phyloP scores from a whole-genome alignment of 2,113 vertebrate genomes.

The Picathartes gymnocephalus region DNA sequence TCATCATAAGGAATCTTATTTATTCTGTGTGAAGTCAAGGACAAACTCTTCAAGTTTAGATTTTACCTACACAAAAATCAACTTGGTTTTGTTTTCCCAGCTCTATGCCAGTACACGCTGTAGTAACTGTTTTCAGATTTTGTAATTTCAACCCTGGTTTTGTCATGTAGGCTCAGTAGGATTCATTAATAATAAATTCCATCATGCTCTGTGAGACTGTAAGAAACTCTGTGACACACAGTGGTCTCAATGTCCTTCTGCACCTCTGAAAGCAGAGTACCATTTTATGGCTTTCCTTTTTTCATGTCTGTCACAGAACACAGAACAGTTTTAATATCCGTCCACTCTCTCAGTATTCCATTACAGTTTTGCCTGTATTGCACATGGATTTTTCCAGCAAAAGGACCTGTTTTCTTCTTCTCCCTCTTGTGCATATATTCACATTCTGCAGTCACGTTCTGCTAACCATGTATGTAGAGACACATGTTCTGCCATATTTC shows the following conservation, averaged over 20 bases:
- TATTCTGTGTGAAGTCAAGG: not conserved
- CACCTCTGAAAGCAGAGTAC: not conserved
- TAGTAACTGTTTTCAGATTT: not conserved
- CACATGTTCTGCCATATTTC: not conserved
- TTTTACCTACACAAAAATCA: not conserved
- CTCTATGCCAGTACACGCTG: not conserved
- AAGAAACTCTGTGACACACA: not conserved
- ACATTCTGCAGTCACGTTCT: not conserved
- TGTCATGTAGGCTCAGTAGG: not conserved
- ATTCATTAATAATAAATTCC: not conserved
- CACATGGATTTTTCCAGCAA: not conserved
- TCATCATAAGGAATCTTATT: not conserved
- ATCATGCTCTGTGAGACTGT: not conserved
- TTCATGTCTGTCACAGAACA: not conserved
- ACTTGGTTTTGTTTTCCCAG: rapidly evolving
- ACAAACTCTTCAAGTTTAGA: not conserved
- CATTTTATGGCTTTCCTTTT: not conserved
- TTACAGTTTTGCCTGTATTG: not conserved
- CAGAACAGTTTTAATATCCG: not conserved
- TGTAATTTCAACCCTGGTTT: not conserved
- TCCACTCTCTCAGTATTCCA: not conserved
- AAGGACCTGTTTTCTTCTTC: not conserved
- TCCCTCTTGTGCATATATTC: not conserved
- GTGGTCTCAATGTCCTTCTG: not conserved
- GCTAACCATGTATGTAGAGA: not conserved